Conservation (phyloP, 1,140 invertebrate species). For the Neocloeon triangulifer region DNA sequence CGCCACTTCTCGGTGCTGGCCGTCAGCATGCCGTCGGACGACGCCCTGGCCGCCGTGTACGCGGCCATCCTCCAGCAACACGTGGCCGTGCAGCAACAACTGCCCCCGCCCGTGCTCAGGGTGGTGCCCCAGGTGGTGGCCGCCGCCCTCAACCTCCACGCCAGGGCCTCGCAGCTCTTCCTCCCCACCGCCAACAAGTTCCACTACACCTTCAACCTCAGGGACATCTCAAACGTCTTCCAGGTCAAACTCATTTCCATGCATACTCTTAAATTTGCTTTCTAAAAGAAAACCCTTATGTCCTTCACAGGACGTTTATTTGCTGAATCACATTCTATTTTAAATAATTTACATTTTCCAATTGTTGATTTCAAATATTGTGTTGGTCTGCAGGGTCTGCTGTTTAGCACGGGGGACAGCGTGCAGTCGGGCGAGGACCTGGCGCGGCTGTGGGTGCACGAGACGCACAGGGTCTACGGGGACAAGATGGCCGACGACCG, state of each 20-base stretch:
- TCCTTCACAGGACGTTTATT: neutral
- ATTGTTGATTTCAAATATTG: constrained; percentile 10
- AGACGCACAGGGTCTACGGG: constrained; percentile 67
- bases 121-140: constrained; percentile 34
- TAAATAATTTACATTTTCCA: constrained; percentile 3
- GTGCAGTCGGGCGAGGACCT: constrained; percentile 42
- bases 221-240: constrained; percentile 80
- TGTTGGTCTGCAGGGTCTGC: constrained; percentile 72
- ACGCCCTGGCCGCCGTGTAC: constrained; percentile 66
- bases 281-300: no score
- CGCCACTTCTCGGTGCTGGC: constrained; percentile 87
- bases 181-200: constrained; percentile 85
- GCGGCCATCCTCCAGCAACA: constrained; percentile 60
- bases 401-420: constrained; percentile 65
- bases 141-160: constrained; percentile 51
- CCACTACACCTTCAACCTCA: constrained; percentile 82
- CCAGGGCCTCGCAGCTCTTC: constrained; percentile 50
- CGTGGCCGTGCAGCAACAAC: constrained; percentile 44
- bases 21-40: constrained; percentile 63
- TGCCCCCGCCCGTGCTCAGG: constrained; percentile 30
- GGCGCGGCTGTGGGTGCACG: constrained; percentile 70
- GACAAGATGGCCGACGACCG: constrained; percentile 63
- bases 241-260: constrained; percentile 44
- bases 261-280: no score
- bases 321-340: neutral